Conservation (phyloP, 64 coral and sea anemone genomes). For the Cladopsammia gracilis region DNA sequence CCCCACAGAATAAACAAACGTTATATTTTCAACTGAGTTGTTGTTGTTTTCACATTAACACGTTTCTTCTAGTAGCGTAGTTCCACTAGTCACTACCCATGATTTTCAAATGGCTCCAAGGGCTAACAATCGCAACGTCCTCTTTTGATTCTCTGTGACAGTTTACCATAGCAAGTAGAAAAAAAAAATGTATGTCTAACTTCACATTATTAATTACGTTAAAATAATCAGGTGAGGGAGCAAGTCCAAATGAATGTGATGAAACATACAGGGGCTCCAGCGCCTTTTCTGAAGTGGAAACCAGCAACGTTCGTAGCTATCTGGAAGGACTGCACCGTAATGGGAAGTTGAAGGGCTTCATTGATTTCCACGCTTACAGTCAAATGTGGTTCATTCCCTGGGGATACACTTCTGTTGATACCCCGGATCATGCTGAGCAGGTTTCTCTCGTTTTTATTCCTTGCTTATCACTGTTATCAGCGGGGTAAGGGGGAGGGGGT, state of each 20-base stretch:
- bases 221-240: conserved; percentile 33
- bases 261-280: conserved; percentile 46
- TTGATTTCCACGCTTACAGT: conserved; percentile 90
- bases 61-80: too few species aligned
- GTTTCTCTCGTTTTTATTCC: neutral
- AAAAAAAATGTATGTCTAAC: neutral
- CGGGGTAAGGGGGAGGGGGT: too few species aligned
- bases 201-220: neutral
- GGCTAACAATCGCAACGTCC: too few species aligned
- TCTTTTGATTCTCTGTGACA: too few species aligned
- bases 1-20: too few species aligned
- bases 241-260: conserved; percentile 47
- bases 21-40: too few species aligned
- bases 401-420: conserved; percentile 58
- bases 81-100: too few species aligned
- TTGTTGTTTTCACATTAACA: too few species aligned
- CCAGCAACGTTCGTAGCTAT: conserved; percentile 60
- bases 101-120: too few species aligned
- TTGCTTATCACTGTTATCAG: too few species aligned
- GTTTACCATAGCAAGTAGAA: neutral
- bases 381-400: conserved; percentile 95
- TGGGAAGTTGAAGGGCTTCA: conserved; percentile 76
- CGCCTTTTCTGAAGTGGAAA: conserved; percentile 84
- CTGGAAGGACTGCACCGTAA: conserved; percentile 8
- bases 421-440: conserved; percentile 60